phyloP scores from a whole-genome alignment of 2,888 invertebrate genomes.

The Mimumesa dahlbomi region DNA sequence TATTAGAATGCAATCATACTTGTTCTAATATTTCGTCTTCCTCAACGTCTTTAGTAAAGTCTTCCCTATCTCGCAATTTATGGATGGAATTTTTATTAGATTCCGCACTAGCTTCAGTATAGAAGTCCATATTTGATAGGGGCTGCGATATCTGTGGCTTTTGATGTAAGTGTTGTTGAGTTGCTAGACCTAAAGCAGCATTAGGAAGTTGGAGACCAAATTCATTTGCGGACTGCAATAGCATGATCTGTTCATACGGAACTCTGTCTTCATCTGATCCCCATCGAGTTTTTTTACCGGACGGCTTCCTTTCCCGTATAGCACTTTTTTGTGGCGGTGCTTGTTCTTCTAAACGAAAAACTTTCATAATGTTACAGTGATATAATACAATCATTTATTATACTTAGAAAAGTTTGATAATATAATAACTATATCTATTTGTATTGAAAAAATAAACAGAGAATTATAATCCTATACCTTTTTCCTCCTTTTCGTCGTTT shows the following conservation, averaged over 20 bases:
- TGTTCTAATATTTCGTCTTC: conserved; percentile 66
- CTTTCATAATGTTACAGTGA: too few relatives aligned
- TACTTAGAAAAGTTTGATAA: too few relatives aligned
- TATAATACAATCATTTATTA: too few relatives aligned
- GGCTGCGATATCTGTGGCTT: conserved; percentile 52
- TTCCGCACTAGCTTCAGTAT: conserved; percentile 54
- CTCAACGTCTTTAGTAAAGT: conserved; percentile 68
- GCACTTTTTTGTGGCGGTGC: conserved; percentile 58
- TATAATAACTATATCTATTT: conserved; percentile 6
- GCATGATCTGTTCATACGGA: conserved; percentile 77
- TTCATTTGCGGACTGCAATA: conserved; percentile 77
- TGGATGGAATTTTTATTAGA: conserved; percentile 41
- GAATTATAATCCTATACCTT: conserved; percentile 59
- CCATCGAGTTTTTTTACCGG: conserved; percentile 78
- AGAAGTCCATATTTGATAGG: conserved; percentile 56
- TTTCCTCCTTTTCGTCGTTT: conserved; percentile 69
- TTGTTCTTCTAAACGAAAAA: conserved; percentile 52
- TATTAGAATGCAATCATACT: conserved; percentile 44
- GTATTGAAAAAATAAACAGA: neutral
- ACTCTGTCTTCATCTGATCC: conserved; percentile 78
- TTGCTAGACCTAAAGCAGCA: conserved; percentile 73
- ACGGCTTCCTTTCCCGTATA: conserved; percentile 73
- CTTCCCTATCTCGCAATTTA: conserved; percentile 65
- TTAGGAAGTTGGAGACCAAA: conserved; percentile 74
- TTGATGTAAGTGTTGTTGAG: conserved; percentile 71